Evolutionary conservation across 2,797 vertebrate genomes (phyloP).

Genomic region (Fundulus diaphanus): DNA sequence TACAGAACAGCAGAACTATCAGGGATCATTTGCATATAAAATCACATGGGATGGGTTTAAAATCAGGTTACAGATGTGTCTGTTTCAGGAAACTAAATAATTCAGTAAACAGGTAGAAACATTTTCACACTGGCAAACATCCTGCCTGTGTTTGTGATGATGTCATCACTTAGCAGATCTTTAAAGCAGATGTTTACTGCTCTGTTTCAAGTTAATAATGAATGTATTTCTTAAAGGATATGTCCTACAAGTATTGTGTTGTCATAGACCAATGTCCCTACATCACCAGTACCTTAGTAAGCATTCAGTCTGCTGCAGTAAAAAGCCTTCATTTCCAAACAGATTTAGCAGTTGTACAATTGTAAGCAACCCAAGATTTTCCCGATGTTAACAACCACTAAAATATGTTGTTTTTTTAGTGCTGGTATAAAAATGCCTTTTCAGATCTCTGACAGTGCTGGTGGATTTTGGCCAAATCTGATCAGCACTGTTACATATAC

Average conservation of each 20-base stretch:
- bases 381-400: not conserved
- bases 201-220: constrained; percentile 63
- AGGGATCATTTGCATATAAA: constrained; percentile 67
- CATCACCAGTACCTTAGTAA: not conserved
- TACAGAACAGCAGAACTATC: constrained; percentile 62
- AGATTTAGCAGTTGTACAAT: not conserved
- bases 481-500: not conserved
- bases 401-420: not conserved
- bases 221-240: constrained; percentile 29
- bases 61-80: constrained; percentile 46
- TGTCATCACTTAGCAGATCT: not conserved
- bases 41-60: constrained; percentile 48
- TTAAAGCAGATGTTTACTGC: constrained; percentile 5
- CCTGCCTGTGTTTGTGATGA: not conserved
- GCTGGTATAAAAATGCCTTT: not conserved
- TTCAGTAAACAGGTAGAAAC: constrained; percentile 15
- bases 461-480: constrained; percentile 1
- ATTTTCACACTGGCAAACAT: constrained; percentile 1
- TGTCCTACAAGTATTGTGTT: not conserved
- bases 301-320: not conserved
- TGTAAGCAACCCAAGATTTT: not conserved
- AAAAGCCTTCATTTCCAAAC: not conserved
- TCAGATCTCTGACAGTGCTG: not conserved
- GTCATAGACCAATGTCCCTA: not conserved
- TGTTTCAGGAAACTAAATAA: constrained; percentile 29